Percentiles rank a stretch among this genome's conserved stretches.
phyloP scores from a whole-genome alignment of 2,113 vertebrate species.

The Cinclus mexicanus region DNA sequence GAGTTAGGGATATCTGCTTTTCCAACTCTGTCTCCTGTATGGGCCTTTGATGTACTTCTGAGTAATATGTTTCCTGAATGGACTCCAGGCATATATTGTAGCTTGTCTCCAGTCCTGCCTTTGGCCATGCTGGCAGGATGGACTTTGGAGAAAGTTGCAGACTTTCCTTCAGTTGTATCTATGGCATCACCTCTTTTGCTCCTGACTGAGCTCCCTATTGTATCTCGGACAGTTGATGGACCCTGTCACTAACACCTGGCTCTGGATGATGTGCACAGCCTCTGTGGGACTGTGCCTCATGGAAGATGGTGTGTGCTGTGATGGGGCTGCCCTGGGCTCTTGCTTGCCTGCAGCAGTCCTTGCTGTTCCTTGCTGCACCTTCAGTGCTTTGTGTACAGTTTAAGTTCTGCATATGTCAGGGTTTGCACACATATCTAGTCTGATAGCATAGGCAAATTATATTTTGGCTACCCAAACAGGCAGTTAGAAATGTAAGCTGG shows the following conservation, averaged over 20 bases:
- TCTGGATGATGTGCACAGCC: background rate
- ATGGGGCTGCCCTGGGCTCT: background rate
- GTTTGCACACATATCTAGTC: background rate
- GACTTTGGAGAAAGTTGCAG: background rate
- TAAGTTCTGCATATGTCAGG: background rate
- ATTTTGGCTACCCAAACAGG: background rate
- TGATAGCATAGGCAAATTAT: background rate
- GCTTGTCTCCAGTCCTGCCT: background rate
- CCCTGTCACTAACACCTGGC: background rate
- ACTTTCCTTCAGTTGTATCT: background rate
- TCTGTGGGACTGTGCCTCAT: background rate
- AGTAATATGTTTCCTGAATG: background rate
- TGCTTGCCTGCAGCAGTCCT: background rate
- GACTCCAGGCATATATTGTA: background rate
- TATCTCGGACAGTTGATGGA: background rate
- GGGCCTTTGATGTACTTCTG: accelerated
- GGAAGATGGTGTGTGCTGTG: background rate
- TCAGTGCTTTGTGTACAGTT: background rate
- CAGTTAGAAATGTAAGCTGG: background rate
- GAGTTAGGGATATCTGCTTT: accelerated
- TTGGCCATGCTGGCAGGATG: background rate
- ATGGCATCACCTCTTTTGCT: background rate
- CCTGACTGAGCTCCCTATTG: background rate
- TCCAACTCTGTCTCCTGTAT: background rate
- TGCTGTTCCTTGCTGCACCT: background rate